Percentiles rank a stretch among this genome's conserved stretches.
Evolutionary conservation across 2,797 vertebrate genomes (phyloP).

Genomic region (Diplodus puntazzo): DNA sequence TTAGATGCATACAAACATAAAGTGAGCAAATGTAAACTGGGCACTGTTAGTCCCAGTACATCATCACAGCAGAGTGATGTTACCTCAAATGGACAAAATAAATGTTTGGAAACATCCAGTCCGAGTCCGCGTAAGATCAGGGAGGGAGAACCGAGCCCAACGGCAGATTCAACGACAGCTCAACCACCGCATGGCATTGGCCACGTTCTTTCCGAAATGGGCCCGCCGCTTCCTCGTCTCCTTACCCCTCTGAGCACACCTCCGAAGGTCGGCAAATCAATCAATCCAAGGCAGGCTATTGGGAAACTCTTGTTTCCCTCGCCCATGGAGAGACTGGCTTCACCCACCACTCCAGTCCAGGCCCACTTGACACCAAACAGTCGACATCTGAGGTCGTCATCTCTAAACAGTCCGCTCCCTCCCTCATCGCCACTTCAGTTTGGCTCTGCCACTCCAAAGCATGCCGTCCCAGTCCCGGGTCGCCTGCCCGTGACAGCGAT

Average conservation of each 20-base stretch:
- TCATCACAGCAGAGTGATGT: slow-evolving; percentile 12
- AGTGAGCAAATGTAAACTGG: not conserved
- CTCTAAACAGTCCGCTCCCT: slow-evolving; percentile 78
- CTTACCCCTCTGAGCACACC: slow-evolving; percentile 91
- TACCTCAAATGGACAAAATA: slow-evolving; percentile 13
- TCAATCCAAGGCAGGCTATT: slow-evolving; percentile 82
- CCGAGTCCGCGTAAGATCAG: not conserved
- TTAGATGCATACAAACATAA: not conserved
- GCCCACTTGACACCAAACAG: slow-evolving; percentile 41
- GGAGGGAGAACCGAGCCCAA: slow-evolving; percentile 23
- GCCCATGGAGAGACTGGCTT: slow-evolving; percentile 78
- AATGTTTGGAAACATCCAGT: not conserved
- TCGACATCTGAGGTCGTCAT: slow-evolving; percentile 47
- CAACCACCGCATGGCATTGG: slow-evolving; percentile 80
- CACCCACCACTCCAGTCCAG: slow-evolving; percentile 71
- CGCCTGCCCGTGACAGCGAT: slow-evolving; percentile 87
- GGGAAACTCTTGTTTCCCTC: slow-evolving; percentile 84
- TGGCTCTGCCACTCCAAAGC: slow-evolving; percentile 95
- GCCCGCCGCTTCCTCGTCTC: slow-evolving; percentile 91
- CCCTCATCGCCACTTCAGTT: slow-evolving; percentile 96
- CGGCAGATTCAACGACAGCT: slow-evolving; percentile 53
- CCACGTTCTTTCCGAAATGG: slow-evolving; percentile 90
- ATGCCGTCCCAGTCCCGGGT: slow-evolving; percentile 95
- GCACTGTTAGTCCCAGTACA: not conserved
- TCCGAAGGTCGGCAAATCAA: slow-evolving; percentile 77